These are phyloP conservation scores for Nannospalax galili DNA, from an alignment of 2,113 vertebrate genomes.

Conservation along the genomic window DNA sequence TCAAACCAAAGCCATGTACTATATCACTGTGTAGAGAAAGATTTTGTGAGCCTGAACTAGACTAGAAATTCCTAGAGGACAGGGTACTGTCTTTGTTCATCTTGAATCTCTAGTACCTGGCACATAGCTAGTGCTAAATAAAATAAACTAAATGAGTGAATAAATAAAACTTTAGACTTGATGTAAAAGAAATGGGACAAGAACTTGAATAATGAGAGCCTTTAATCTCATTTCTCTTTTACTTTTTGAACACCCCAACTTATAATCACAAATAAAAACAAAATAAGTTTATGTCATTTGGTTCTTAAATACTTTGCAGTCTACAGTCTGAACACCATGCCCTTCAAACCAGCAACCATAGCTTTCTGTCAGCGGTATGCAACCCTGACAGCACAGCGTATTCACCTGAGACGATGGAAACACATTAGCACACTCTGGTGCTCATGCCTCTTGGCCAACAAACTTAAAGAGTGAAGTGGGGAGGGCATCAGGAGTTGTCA, in stretches of 20 bases:
- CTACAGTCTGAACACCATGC: not conserved
- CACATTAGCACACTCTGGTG: not conserved
- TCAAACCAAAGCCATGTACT: not conserved
- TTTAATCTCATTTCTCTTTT: not conserved
- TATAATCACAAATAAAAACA: conserved; percentile 15
- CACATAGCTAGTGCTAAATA: not conserved
- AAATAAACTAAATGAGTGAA: not conserved
- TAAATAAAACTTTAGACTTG: not conserved
- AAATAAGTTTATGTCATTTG: conserved; percentile 1
- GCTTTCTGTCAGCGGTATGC: not conserved
- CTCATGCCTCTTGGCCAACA: not conserved
- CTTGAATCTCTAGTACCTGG: not conserved
- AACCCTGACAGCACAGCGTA: not conserved
- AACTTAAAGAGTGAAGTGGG: not conserved
- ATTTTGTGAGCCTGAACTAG: not conserved
- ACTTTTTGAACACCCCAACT: not conserved
- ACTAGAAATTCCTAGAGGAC: not conserved
- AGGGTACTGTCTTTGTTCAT: not conserved
- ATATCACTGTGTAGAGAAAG: no score
- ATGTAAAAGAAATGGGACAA: not conserved
- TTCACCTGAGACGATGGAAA: not conserved
- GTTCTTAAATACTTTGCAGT: not conserved
- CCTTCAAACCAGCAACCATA: not conserved
- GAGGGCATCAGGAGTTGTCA: not conserved
- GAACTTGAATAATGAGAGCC: not conserved